Conservation (phyloP, 53 echinoderm and acorn worm species). For the Mesocentrotus franciscanus region DNA sequence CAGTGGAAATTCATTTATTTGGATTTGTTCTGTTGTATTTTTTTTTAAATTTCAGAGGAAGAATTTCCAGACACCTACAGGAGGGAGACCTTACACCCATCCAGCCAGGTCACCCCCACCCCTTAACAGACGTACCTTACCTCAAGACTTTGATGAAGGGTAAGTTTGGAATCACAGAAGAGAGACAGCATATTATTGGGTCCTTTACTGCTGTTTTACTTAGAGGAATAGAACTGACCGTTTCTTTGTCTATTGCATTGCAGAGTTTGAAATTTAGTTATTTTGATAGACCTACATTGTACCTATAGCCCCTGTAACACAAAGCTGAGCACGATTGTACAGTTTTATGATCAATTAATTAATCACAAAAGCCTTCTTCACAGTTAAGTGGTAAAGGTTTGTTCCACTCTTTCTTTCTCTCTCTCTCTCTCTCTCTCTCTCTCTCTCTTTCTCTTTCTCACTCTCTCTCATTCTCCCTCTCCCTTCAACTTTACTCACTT, state of each 20-base stretch:
- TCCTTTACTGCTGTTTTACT: no score
- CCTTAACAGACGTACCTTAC: constrained; percentile 71
- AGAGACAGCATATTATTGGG: background rate
- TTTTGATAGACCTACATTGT: no score
- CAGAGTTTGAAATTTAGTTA: background rate
- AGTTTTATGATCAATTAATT: no score
- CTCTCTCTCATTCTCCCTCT: background rate
- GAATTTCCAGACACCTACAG: constrained; percentile 84
- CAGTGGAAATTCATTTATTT: background rate
- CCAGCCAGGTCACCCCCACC: constrained; percentile 81
- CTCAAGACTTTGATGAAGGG: constrained; percentile 86
- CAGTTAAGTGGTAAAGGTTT: no score
- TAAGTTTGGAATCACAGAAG: constrained; percentile 13
- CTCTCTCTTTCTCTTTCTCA: background rate
- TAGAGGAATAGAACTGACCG: background rate
- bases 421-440: no score
- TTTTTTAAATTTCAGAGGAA: constrained; percentile 49
- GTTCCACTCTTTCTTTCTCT: no score
- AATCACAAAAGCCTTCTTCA: no score
- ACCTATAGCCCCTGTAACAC: no score
- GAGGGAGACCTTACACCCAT: constrained; percentile 91
- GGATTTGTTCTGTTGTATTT: background rate
- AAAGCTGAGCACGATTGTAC: no score
- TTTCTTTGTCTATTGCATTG: background rate
- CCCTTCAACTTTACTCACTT: background rate